These are phyloP conservation scores for Hoplias malabaricus DNA, from an alignment of 2,113 vertebrate genomes.

Conservation along the genomic window DNA sequence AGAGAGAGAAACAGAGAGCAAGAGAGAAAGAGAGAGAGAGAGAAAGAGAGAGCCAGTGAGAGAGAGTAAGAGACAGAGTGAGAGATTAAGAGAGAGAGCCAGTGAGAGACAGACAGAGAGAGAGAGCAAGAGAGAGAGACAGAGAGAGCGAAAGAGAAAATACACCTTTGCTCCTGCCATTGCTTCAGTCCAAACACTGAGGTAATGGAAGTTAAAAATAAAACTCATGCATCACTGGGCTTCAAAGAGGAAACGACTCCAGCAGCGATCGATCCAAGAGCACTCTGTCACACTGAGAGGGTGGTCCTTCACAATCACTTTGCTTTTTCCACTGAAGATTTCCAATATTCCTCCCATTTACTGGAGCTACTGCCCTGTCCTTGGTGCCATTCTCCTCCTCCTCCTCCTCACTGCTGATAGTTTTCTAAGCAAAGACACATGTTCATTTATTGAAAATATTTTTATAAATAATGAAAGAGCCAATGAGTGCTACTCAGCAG, in stretches of 20 bases:
- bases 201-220: constrained; percentile 40
- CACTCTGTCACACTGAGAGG: constrained; percentile 28
- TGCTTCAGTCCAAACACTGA: constrained; percentile 27
- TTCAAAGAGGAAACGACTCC: constrained; percentile 22
- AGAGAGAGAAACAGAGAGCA: too few species aligned
- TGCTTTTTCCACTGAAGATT: constrained; percentile 30
- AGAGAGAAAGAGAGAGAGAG: too few species aligned
- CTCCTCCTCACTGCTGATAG: not conserved
- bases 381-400: not conserved
- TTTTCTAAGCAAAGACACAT: too few species aligned
- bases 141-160: too few species aligned
- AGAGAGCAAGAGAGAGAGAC: too few species aligned
- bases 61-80: too few species aligned
- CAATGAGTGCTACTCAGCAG: too few species aligned
- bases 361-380: not conserved
- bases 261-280: constrained; percentile 19
- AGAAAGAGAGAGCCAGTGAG: too few species aligned
- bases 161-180: constrained; percentile 25
- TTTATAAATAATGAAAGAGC: too few species aligned
- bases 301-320: constrained; percentile 40
- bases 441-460: too few species aligned
- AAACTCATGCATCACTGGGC: constrained; percentile 15
- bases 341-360: constrained; percentile 2
- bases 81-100: too few species aligned
- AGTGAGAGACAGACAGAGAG: too few species aligned